A percentile compares a stretch with the other conserved stretches of the same genome.
Conservation (phyloP, 2,113 vertebrate species). For the Polypterus bichir region DNA sequence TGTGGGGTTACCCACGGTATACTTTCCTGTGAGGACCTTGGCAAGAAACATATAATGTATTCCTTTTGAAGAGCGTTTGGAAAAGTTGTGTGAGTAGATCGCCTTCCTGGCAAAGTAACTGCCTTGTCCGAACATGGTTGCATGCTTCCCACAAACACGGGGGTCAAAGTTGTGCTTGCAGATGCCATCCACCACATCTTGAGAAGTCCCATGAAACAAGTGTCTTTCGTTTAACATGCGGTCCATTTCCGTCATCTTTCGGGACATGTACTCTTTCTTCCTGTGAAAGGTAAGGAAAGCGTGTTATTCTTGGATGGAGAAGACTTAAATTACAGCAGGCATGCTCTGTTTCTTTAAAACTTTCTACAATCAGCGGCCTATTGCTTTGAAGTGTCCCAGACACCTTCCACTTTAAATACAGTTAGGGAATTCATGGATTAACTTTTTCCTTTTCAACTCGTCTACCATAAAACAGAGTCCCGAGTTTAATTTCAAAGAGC, state of each 20-base stretch:
- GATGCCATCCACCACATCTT: constrained; percentile 91
- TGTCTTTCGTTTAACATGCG: constrained; percentile 85
- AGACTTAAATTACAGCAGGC: too few relatives aligned
- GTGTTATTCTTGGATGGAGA: too few relatives aligned
- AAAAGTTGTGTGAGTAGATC: constrained; percentile 94
- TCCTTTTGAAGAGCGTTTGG: constrained; percentile 80
- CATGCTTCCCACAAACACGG: constrained; percentile 88
- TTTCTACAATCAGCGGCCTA: too few relatives aligned
- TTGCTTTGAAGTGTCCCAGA: too few relatives aligned
- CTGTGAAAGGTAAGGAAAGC: constrained; percentile 36
- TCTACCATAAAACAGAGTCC: too few relatives aligned
- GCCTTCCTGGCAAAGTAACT: constrained; percentile 95
- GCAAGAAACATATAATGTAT: constrained; percentile 97
- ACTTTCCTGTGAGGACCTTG: constrained; percentile 89
- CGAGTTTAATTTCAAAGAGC: too few relatives aligned
- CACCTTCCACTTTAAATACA: too few relatives aligned
- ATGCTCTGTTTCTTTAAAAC: too few relatives aligned
- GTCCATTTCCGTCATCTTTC: constrained; percentile 77
- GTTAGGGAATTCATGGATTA: too few relatives aligned
- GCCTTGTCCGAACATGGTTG: constrained; percentile 97
- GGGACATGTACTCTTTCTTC: constrained; percentile 96
- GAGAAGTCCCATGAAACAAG: constrained; percentile 93
- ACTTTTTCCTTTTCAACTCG: too few relatives aligned
- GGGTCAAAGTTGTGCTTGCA: constrained; percentile 99
- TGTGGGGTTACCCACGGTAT: constrained; percentile 85